Evolutionary conservation across 2,113 vertebrate genomes (phyloP), one percentile per base, ranked within the genome.

Genomic region (Blennius ocellaris): DNA sequence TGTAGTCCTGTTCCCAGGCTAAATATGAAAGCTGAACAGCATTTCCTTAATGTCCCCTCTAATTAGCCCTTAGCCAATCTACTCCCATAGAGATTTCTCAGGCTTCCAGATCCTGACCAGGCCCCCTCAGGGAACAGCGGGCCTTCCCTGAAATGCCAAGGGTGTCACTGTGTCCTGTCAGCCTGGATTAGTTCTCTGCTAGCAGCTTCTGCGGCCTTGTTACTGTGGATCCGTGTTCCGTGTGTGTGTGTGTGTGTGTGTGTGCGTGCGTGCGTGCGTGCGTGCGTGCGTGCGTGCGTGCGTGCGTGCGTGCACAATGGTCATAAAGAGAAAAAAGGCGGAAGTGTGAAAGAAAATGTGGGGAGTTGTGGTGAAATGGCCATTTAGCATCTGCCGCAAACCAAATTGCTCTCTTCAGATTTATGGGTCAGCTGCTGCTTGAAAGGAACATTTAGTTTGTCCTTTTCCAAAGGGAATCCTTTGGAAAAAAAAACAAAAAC

Each of bases 121-220:
- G 45, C 73, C 78, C 89, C 89, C 85, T 83, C 66, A 77, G 91
- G 88, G 80, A 81, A 71, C 76, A 74, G 56, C 82, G 89, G 69
- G 84, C 92, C 85, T 87, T 78, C 85, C 85, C 83, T 80, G 78
- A 92, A 93, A 93, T 90, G 89, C 92, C 92, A 92, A 87, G 88
- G 86, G 86, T 88, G 84, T 91, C 87, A 92, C 73, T 82, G 83
- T 91, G 80, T 83, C 86, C 87, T 93, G 92, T 92, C 93, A 88
- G 79, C 69, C 85, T 84, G 70, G 78, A 89, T 93, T 91, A 92
- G 83, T 70, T 80, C 70, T 81, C 74, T 65, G 56, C 68, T 72
- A 65, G 76, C 78, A 84, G 78, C 84, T 72, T 84, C 83, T 82
- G 54, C 68, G 60, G 90, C 83, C 74, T 67, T 83, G 84, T 85